phyloP scores from a whole-genome alignment of 2,797 vertebrate species.

The Crocodylus rhombifer region DNA sequence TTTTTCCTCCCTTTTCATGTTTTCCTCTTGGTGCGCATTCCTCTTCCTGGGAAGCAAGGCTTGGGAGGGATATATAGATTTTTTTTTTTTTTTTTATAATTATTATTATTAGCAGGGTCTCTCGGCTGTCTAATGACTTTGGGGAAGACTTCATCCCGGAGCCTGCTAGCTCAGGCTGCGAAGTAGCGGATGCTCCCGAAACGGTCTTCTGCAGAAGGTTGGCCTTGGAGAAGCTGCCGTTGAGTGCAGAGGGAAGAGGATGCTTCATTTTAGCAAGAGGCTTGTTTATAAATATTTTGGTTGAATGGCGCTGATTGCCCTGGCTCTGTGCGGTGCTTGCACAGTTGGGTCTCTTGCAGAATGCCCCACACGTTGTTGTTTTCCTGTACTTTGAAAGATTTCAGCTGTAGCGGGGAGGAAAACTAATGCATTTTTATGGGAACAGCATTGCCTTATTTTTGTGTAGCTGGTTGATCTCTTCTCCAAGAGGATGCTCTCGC shows the following conservation, averaged over 20 bases:
- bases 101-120: conserved; percentile 38
- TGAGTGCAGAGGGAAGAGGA: not conserved
- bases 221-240: conserved; percentile 18
- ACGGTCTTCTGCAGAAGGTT: conserved; percentile 15
- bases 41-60: not conserved
- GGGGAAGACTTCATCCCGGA: not conserved
- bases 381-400: not conserved
- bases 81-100: not conserved
- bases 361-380: conserved; percentile 24
- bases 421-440: not conserved
- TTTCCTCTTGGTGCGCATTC: not conserved
- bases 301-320: conserved; percentile 16
- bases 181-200: conserved; percentile 35
- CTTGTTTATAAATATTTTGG: conserved; percentile 19
- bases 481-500: not conserved
- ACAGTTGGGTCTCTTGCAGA: conserved; percentile 29
- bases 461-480: not conserved
- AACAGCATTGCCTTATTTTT: not conserved
- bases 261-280: not conserved
- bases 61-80: not conserved
- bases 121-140: not conserved
- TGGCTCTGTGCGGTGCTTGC: conserved; percentile 37
- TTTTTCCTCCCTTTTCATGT: not conserved
- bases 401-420: conserved; percentile 16
- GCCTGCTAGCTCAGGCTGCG: not conserved